Evolutionary conservation across 2,888 invertebrate genomes (phyloP).

Genomic region (Ommatoiulus sabulosus): DNA sequence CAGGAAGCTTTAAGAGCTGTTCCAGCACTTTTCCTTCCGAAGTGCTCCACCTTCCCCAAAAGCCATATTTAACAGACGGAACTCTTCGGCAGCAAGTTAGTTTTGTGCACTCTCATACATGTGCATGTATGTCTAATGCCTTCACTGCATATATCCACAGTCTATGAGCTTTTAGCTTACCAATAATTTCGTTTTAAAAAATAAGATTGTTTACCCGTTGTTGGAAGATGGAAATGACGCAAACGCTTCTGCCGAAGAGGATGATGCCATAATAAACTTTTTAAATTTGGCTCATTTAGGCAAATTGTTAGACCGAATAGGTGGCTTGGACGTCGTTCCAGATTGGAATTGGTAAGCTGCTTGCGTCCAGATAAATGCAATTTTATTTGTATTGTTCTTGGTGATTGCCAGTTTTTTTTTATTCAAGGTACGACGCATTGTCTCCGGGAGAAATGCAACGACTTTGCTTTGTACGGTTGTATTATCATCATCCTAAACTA

Average conservation of each 20-base stretch:
- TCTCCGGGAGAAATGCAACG: slow-evolving; percentile 74
- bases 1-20: neutral
- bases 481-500: slow-evolving; percentile 71
- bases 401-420: neutral
- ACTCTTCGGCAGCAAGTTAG: slow-evolving; percentile 71
- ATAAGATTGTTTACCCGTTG: slow-evolving; percentile 64
- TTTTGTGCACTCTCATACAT: neutral
- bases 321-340: slow-evolving; percentile 66
- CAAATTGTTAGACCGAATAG: slow-evolving; percentile 64
- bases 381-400: neutral
- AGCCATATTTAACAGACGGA: slow-evolving; percentile 72
- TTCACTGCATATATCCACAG: too few relatives aligned
- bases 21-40: slow-evolving; percentile 62
- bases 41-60: slow-evolving; percentile 72
- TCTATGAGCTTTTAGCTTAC: too few relatives aligned
- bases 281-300: slow-evolving; percentile 66
- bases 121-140: too few relatives aligned
- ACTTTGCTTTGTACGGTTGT: slow-evolving; percentile 71
- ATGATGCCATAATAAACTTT: slow-evolving; percentile 65
- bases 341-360: slow-evolving; percentile 70
- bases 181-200: neutral
- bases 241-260: slow-evolving; percentile 55
- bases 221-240: slow-evolving; percentile 62
- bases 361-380: neutral
- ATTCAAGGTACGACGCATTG: slow-evolving; percentile 68